These are phyloP conservation scores for Burhinus bistriatus DNA, from an alignment of 2,113 vertebrate genomes.

Conservation along the genomic window DNA sequence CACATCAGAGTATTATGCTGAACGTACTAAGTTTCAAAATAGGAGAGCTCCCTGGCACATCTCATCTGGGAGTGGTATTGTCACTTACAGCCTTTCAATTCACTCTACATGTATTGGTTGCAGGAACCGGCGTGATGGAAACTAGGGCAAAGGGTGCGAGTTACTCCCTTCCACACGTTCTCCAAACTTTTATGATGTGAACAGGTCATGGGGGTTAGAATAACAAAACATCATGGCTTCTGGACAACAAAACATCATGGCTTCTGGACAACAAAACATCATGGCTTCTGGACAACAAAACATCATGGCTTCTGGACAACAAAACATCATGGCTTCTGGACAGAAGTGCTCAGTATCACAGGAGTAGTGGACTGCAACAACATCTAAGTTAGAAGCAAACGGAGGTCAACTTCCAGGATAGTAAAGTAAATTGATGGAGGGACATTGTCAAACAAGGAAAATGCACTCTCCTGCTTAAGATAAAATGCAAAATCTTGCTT, in stretches of 20 bases:
- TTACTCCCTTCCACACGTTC: background rate
- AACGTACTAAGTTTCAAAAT: background rate
- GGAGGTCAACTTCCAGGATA: background rate
- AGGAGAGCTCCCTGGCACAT: background rate
- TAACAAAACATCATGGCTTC: no score
- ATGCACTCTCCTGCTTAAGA: background rate
- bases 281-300: background rate
- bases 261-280: background rate
- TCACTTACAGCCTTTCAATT: background rate
- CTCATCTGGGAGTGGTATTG: background rate
- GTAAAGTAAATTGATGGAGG: background rate
- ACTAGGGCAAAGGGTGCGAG: background rate
- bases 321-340: background rate
- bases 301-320: background rate
- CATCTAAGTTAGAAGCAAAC: background rate
- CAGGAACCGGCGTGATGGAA: background rate
- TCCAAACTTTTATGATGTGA: background rate
- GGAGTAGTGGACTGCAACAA: background rate
- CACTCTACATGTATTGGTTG: fast-evolving
- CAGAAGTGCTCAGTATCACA: background rate
- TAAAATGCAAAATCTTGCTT: background rate
- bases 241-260: no score
- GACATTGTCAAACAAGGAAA: background rate
- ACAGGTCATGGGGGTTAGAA: background rate
- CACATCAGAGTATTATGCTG: background rate